phyloP scores from a whole-genome alignment of 1,140 invertebrate genomes.

The Neodiprion fabricii region DNA sequence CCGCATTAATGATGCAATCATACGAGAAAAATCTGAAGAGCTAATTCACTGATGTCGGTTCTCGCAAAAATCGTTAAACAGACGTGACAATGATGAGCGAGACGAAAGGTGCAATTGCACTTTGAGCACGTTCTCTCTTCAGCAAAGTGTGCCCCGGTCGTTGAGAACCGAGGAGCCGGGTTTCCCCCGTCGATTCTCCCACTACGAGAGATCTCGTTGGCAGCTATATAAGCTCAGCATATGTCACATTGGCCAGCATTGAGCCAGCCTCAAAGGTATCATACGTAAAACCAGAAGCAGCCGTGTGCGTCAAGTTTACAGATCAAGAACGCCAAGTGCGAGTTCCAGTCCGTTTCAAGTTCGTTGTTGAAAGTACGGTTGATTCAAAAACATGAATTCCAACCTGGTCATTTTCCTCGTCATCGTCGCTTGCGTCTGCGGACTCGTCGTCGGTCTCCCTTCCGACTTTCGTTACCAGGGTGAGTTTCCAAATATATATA shows the following conservation, averaged over 20 bases:
- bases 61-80: background rate
- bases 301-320: too few relatives aligned
- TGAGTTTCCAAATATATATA: too few relatives aligned
- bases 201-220: background rate
- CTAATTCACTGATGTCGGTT: background rate
- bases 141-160: background rate
- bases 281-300: background rate
- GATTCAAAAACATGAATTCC: background rate
- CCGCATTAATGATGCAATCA: too few relatives aligned
- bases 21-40: too few relatives aligned
- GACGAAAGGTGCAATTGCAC: background rate
- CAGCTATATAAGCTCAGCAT: conserved; percentile 21
- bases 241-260: background rate
- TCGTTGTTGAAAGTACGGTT: too few relatives aligned
- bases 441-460: background rate
- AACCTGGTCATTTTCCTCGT: background rate
- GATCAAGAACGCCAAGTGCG: too few relatives aligned
- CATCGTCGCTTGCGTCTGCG: background rate
- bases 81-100: background rate
- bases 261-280: background rate
- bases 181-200: conserved; percentile 16
- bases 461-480: too few relatives aligned
- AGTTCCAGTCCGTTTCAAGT: too few relatives aligned
- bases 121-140: background rate
- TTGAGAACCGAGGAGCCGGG: background rate